A percentile compares a stretch with the other conserved stretches of the same genome.
These are phyloP conservation scores for Lithophane socia DNA, from an alignment of 2,888 invertebrate species.

Conservation along the genomic window DNA sequence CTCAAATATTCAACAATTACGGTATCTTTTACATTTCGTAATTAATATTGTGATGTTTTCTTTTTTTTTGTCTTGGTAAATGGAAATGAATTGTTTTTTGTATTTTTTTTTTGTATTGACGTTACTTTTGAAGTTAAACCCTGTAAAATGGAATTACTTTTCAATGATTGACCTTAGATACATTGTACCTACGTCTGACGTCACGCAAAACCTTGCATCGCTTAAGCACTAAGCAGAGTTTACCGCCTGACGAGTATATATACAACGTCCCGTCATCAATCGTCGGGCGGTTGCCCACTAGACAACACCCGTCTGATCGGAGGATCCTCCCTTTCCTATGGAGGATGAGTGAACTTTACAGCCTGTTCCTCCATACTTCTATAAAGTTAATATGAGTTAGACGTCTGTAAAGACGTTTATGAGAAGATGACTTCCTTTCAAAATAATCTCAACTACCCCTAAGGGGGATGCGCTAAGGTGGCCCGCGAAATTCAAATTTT, in stretches of 20 bases:
- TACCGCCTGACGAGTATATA: too few species aligned
- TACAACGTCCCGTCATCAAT: too few species aligned
- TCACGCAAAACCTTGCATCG: too few species aligned
- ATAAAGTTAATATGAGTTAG: not conserved
- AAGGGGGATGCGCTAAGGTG: too few species aligned
- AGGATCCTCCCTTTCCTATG: too few species aligned
- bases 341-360: too few species aligned
- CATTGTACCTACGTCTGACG: not conserved
- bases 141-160: conserved; percentile 1
- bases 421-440: not conserved
- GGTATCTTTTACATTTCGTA: conserved; percentile 33
- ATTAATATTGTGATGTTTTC: conserved; percentile 50
- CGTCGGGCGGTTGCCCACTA: too few species aligned
- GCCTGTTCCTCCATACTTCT: too few species aligned
- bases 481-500: too few species aligned
- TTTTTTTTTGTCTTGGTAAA: conserved; percentile 13
- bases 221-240: too few species aligned
- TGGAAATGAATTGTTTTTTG: not conserved
- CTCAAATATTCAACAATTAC: conserved; percentile 59
- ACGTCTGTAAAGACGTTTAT: not conserved
- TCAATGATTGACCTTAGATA: not conserved
- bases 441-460: not conserved
- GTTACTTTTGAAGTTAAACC: not conserved
- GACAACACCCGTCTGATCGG: too few species aligned
- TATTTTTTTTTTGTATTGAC: conserved; percentile 12